Base-by-base conservation (phyloP, 2,888 invertebrate species). In the Auanema freiburgensis region DNA sequence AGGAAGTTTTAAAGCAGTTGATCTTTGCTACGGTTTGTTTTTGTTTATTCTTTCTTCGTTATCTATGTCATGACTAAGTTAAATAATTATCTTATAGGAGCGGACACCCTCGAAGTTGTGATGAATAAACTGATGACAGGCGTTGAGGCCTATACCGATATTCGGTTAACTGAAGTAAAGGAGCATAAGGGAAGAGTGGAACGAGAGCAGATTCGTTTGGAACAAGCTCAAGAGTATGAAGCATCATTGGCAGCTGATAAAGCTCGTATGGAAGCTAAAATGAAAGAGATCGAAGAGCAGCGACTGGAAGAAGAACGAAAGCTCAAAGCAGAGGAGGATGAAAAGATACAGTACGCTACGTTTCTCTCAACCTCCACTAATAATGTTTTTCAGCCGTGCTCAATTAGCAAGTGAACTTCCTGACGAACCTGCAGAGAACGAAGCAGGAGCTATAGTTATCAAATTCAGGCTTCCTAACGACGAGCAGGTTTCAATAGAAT, bases 381-480 rank as follows among this genome's bases (percentile, higher is more conserved):
- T 6, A 25, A 23, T 16, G 46, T 14, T n/a, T 2, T 10, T 58
- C 6, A 52, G 70, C n/a, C 44, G 72, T 44, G 67, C 67, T 40
- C 21, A 41, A 1, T 41, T 73, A 40, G 71, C 67, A 4, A 65
- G 67, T 11, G 59, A 56, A 21, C 66, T 81, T 44, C 80, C 81
- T 5, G 53, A 52, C 1, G 81, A 81, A 58, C 81, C 81, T 14
- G 62, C 71, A 1, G 69, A 66, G n/a, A 65, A 56, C 10, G 66
- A 67, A 10, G 40, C 68, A 0, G 63, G 69, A 14, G 67, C 70
- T 43, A 61, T 78, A 56, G 63, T 69, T 33, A 69, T 81, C n/a
- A 76, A 77, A 18, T 69, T 81, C 57, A 71, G 81, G 16, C 63
- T 77, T 12, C 81, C 81, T 16, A 67, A 70, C 44, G 78, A 77